These are phyloP conservation scores for Arenaria interpres DNA, from an alignment of 2,113 vertebrate genomes.

Conservation along the genomic window DNA sequence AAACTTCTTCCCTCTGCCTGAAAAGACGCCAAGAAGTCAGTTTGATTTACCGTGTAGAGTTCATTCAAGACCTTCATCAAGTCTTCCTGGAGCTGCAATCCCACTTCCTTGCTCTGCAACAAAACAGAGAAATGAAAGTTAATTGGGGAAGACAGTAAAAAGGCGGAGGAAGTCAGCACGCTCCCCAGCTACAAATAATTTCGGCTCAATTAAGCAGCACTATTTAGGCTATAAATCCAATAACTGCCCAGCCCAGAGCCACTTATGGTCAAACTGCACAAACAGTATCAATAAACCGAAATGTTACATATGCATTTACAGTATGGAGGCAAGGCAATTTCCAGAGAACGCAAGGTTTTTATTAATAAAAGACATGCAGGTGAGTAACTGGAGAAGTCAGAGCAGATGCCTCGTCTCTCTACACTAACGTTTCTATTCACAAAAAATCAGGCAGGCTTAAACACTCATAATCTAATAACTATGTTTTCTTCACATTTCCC, in stretches of 20 bases:
- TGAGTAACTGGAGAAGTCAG: not conserved
- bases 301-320: not conserved
- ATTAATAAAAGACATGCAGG: not conserved
- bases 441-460: not conserved
- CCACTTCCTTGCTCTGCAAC: slow-evolving; percentile 96
- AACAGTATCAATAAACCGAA: slow-evolving; percentile 32
- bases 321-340: not conserved
- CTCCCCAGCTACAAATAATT: not conserved
- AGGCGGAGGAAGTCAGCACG: not conserved
- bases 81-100: slow-evolving; percentile 94
- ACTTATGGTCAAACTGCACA: slow-evolving; percentile 19
- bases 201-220: not conserved
- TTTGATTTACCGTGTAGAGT: slow-evolving; percentile 90
- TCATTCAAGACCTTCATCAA: slow-evolving; percentile 97
- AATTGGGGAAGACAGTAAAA: slow-evolving; percentile 27
- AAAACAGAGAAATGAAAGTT: slow-evolving; percentile 69
- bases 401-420: not conserved
- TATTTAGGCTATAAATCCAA: slow-evolving; percentile 54
- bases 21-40: slow-evolving; percentile 6
- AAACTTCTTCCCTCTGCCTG: slow-evolving; percentile 33
- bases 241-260: slow-evolving; percentile 37
- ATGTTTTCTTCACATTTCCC: not conserved
- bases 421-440: not conserved
- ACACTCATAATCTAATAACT: not conserved
- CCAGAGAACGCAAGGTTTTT: not conserved